These are phyloP conservation scores for Calameuta pallipes DNA, from an alignment of 2,888 invertebrate species.

Conservation along the genomic window DNA sequence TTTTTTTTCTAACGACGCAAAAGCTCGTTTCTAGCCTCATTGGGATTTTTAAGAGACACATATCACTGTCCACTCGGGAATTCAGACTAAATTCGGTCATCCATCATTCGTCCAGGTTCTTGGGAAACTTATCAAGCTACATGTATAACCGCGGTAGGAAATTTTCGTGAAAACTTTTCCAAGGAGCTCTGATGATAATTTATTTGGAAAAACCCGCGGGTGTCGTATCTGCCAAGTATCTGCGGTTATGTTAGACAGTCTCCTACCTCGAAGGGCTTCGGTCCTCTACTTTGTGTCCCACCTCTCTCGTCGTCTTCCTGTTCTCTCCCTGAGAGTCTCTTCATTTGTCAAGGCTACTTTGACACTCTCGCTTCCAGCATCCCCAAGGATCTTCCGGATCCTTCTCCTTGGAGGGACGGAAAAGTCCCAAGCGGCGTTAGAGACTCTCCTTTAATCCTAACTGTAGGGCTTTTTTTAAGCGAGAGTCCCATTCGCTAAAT, in stretches of 20 bases:
- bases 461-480: neutral
- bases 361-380: neutral
- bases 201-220: conserved; percentile 20
- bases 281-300: neutral
- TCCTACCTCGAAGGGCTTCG: neutral
- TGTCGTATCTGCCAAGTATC: conserved; percentile 16
- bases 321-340: neutral
- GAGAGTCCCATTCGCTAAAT: neutral
- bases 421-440: neutral
- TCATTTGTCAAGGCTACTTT: conserved; percentile 7
- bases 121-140: neutral
- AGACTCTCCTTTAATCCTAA: neutral
- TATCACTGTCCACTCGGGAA: neutral
- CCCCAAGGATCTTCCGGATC: neutral
- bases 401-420: neutral
- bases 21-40: neutral
- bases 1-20: neutral
- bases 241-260: neutral
- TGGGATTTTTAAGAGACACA: neutral
- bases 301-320: neutral
- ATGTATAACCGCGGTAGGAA: neutral
- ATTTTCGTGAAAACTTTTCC: conserved; percentile 2
- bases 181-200: conserved; percentile 16
- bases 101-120: neutral
- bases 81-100: neutral